Evolutionary conservation across 1,140 invertebrate genomes (phyloP), one percentile per base, ranked within the genome.

Genomic region (Lysiphlebus fabarum): DNA sequence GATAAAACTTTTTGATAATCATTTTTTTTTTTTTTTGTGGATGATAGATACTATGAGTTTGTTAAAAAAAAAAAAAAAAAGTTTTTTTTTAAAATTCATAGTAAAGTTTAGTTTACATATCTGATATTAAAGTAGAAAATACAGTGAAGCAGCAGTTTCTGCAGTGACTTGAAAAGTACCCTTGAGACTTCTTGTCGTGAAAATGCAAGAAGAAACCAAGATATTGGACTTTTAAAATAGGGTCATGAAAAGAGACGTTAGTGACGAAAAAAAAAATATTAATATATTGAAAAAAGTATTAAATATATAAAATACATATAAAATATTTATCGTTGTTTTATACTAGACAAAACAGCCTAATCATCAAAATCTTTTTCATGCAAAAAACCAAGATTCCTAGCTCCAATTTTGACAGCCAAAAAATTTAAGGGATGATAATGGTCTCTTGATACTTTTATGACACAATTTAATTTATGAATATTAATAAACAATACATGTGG

Each of bases 391-490:
- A n/a, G n/a, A n/a, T n/a, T n/a, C n/a, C n/a, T n/a, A 26, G 17
- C 17, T 26, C 17, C 1, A 26, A 26, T 26, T 26, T 26, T 26
- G 17, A 26, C 17, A 26, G 34, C 6, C 17, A 40, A 56, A 5
- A 51, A 61, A 56, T 43, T 17, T n/a, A 37, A 11, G 37, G 56
- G 50, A 49, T 38, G 55, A 17, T 64, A 64, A 66, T 62, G 56
- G 53, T 61, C 61, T 62, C 56, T 45, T 58, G 53, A 62, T 59
- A 55, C 64, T 65, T 55, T 10, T 4, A 26, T 26, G 17, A 26
- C 17, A 26, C 17, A 26, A 26, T 4, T 4, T 2, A 26, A 26
- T 1, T 26, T 26, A 26, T 26, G 4, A 26, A 26, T 26, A 26
- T 26, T 26, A 26, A 26, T 26, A 26, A 26, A 26, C 17, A 26